phyloP scores from a whole-genome alignment of 2,797 vertebrate species.

The Myotis daubentonii region DNA sequence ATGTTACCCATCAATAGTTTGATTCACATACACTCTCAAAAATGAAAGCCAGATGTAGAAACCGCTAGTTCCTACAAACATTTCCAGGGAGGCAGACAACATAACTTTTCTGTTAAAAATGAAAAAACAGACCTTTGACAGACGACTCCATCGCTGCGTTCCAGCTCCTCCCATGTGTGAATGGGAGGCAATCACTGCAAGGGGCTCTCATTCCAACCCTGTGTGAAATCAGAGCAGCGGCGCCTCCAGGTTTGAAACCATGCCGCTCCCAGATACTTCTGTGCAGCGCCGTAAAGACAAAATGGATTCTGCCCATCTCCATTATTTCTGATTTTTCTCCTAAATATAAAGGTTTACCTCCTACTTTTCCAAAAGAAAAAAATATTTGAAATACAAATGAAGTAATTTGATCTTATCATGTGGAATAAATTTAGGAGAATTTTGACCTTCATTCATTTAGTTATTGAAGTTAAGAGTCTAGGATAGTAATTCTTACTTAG shows the following conservation, averaged over 20 bases:
- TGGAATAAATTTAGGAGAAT: background rate
- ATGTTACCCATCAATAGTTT: slow-evolving; percentile 44
- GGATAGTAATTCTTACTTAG: slow-evolving; percentile 26
- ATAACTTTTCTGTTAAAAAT: slow-evolving; percentile 68
- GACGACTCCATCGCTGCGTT: background rate
- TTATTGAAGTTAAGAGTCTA: slow-evolving; percentile 32
- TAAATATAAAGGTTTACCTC: background rate
- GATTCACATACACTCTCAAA: slow-evolving; percentile 24
- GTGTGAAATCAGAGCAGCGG: background rate
- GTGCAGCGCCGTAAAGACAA: background rate
- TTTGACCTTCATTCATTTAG: slow-evolving; percentile 33
- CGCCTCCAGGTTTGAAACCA: background rate
- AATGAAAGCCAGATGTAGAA: slow-evolving; percentile 53
- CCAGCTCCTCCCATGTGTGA: slow-evolving; percentile 2
- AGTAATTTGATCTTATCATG: background rate
- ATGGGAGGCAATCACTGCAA: background rate
- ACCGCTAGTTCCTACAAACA: slow-evolving; percentile 42
- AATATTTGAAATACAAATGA: slow-evolving; percentile 5
- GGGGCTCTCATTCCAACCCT: slow-evolving; percentile 47
- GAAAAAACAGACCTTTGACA: slow-evolving; percentile 17
- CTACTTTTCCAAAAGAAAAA: background rate
- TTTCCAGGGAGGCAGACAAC: slow-evolving; percentile 60
- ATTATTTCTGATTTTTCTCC: slow-evolving; percentile 27
- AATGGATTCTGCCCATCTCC: background rate
- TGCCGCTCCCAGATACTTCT: background rate